Conservation (phyloP, 2,888 invertebrate genomes). For the Heptascelio sp. region DNA sequence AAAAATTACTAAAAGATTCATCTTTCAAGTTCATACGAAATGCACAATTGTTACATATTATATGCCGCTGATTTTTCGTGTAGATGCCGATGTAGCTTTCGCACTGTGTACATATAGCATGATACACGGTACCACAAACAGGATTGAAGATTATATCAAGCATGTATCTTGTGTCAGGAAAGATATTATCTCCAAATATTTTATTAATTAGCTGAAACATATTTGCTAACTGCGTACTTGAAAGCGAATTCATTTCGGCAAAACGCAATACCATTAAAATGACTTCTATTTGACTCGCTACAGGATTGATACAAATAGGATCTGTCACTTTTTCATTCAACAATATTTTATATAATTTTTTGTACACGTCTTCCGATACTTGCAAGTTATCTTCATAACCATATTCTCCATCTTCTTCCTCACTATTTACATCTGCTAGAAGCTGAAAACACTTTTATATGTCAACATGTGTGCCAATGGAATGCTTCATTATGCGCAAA, state of each 20-base stretch:
- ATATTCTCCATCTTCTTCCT: background rate
- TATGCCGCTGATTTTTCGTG: background rate
- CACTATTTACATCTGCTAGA: background rate
- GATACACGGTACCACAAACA: background rate
- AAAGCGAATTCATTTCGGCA: background rate
- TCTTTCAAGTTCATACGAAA: background rate
- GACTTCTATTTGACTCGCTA: background rate
- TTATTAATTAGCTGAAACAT: slow-evolving; percentile 16
- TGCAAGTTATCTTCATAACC: background rate
- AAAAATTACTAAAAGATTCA: background rate
- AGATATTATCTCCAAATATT: background rate
- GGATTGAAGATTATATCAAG: slow-evolving; percentile 23
- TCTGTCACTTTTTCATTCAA: background rate
- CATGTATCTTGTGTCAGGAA: background rate
- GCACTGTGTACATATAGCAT: slow-evolving; percentile 4
- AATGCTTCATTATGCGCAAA: no score
- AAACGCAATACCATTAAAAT: background rate
- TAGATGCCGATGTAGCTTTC: background rate
- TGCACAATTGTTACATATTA: background rate
- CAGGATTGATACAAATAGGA: background rate
- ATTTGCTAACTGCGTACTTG: background rate
- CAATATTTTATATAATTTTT: background rate
- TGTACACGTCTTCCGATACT: background rate
- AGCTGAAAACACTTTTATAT: no score
- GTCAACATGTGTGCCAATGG: no score